A percentile compares a stretch with the other conserved stretches of the same genome.
phyloP scores from a whole-genome alignment of 2,113 vertebrate species.

The Caretta caretta region DNA sequence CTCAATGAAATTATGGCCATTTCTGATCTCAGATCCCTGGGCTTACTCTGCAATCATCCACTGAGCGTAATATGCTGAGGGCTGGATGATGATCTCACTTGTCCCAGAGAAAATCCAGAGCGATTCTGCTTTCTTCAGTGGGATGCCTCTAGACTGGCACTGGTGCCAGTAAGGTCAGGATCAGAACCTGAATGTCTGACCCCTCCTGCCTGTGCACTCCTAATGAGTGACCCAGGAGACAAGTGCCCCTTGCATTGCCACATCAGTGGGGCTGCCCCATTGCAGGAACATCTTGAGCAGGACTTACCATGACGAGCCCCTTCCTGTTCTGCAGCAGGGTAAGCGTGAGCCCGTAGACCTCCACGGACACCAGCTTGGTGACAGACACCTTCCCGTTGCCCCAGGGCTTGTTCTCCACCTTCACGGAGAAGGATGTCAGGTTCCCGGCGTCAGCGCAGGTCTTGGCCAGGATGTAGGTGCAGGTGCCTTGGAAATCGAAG shows the following conservation, averaged over 20 bases:
- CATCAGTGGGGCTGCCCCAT: no score
- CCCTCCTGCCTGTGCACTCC: no score
- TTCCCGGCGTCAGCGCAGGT: rapidly evolving
- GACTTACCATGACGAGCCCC: conserved; percentile 37
- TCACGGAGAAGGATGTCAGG: background rate
- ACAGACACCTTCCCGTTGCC: conserved; percentile 4
- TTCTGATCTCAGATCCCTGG: no score
- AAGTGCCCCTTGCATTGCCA: no score
- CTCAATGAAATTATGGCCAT: background rate
- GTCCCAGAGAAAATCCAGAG: no score
- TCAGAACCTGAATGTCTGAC: no score
- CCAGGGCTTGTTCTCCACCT: conserved; percentile 50
- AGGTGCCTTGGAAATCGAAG: conserved; percentile 75
- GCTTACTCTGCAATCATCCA: no score
- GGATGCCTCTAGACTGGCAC: no score
- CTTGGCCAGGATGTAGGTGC: conserved; percentile 68
- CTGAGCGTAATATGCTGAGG: no score
- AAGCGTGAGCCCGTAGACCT: conserved; percentile 60
- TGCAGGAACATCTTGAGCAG: background rate
- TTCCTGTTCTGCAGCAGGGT: conserved; percentile 25
- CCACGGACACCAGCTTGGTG: conserved; percentile 17
- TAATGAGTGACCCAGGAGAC: background rate
- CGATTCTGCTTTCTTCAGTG: no score
- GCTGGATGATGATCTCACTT: no score
- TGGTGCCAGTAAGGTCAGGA: no score